Conservation (phyloP, 2,797 vertebrate genomes). For the Artibeus lituratus region DNA sequence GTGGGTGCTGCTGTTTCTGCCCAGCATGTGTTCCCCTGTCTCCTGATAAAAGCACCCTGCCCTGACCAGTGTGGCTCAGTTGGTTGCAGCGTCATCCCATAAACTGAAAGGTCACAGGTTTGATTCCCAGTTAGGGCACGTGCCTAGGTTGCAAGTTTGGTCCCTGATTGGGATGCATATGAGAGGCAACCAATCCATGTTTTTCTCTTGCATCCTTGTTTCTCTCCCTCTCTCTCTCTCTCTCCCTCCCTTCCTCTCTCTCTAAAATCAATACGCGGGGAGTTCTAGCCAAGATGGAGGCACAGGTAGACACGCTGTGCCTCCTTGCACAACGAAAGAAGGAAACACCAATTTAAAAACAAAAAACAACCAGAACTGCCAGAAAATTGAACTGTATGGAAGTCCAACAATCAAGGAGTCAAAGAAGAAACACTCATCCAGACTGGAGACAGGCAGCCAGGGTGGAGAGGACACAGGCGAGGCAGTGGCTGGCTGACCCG, state of each 20-base stretch:
- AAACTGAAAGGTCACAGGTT: neutral
- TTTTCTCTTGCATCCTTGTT: neutral
- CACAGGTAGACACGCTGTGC: too few species aligned
- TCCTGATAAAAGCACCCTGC: neutral
- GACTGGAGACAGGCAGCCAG: too few species aligned
- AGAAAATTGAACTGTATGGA: too few species aligned
- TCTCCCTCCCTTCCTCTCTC: neutral
- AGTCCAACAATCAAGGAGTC: too few species aligned
- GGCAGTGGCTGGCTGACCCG: too few species aligned
- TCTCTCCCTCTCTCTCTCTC: too few species aligned
- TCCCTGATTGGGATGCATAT: neutral
- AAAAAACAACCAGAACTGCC: too few species aligned
- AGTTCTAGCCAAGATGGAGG: too few species aligned
- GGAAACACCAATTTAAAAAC: too few species aligned
- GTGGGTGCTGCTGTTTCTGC: neutral
- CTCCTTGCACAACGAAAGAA: too few species aligned
- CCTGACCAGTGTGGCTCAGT: neutral
- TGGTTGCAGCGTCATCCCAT: neutral
- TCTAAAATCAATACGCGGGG: neutral
- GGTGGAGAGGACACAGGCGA: too few species aligned
- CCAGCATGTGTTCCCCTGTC: accelerated
- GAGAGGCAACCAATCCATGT: neutral
- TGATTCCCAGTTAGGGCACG: neutral
- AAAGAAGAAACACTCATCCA: too few species aligned
- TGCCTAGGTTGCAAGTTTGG: neutral